A percentile compares a stretch with the other conserved stretches of the same genome.
Evolutionary conservation across 1,140 invertebrate species (phyloP).

Genomic region (Protaetia brevitarsis): DNA sequence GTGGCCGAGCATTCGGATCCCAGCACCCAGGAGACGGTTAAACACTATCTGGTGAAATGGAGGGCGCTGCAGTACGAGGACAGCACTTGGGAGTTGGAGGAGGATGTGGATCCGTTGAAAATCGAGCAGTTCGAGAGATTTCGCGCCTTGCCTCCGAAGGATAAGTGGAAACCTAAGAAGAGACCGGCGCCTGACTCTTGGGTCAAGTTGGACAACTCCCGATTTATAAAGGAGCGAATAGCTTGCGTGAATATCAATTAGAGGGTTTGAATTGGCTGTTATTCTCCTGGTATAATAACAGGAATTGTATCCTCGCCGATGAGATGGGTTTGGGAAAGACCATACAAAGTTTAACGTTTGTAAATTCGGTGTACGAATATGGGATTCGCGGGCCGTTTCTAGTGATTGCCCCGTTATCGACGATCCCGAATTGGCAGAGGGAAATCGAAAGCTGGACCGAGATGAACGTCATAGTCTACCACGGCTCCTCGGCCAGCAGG

Average conservation of each 20-base stretch:
- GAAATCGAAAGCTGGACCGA: conserved; percentile 99
- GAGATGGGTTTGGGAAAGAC: conserved; percentile 99
- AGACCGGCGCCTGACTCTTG: conserved; percentile 84
- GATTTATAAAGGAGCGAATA: conserved; percentile 92
- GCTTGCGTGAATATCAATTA: conserved; percentile 92
- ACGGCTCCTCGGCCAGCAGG: conserved; percentile 91
- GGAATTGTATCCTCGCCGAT: conserved; percentile 99
- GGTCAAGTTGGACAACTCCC: conserved; percentile 89
- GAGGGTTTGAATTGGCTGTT: conserved; percentile 98
- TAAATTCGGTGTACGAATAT: conserved; percentile 87
- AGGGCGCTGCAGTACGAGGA: conserved; percentile 96
- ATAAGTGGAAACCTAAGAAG: conserved; percentile 88
- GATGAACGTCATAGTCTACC: conserved; percentile 98
- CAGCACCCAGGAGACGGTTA: conserved; percentile 71
- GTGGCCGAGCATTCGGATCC: conserved; percentile 84
- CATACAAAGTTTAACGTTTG: conserved; percentile 94
- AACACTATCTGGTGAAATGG: conserved; percentile 98
- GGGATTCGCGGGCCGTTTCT: conserved; percentile 97
- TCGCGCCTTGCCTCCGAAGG: conserved; percentile 77
- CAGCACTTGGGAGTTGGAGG: conserved; percentile 97
- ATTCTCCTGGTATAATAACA: conserved; percentile 97
- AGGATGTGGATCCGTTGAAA: conserved; percentile 94
- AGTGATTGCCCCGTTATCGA: conserved; percentile 99
- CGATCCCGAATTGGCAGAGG: conserved; percentile 99
- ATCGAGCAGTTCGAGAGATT: conserved; percentile 83